Base-by-base conservation (phyloP, 2,797 vertebrate genomes). In the Hyperoplus immaculatus region DNA sequence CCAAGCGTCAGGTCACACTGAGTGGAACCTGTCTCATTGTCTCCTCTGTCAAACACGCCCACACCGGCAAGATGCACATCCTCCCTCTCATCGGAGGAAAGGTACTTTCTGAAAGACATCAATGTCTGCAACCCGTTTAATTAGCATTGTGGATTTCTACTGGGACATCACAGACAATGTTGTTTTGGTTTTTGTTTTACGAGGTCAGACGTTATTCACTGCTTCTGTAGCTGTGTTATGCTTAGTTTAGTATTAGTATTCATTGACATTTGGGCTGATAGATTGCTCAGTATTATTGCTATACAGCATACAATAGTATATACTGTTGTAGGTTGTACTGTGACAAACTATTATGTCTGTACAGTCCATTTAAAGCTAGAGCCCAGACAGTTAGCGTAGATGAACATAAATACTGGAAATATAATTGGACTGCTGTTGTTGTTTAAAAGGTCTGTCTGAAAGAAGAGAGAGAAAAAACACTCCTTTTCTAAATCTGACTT, bases 11-110 rank as follows among this genome's bases (percentile, higher is more conserved):
- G 90, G 97, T 98, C 86, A 99, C 97, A 46, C 95, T 99, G 86
- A 98, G 98, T 71, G 98, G 98, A 72, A 99, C 97, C 82, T 99
- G 98, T 92, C 96, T 99, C 72, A 98, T 99, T 73, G 97, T 99
- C 14, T 99, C 98, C 1, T 99, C 98, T 0, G 97, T 99, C 76
- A 99, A 98, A 89, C 96, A 98, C 83, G 97, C 97, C 88, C 94
- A 97, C 91, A 95, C 96, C 0, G 98, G 98, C 75, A 99, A 99
- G 94, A 99, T 99, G 98, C 98, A 99, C 72, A 97, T 99, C 81
- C 96, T 99, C 79, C 98, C 98, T 39, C 95, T 99, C 72, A 97
- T 99, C 67, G 98, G 98, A 61, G 98, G 98, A 90, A 99, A 98
- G 96, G 98, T 99, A 95, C 91, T 91, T 45, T 8, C 42, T 51